phyloP scores from a whole-genome alignment of 1,140 invertebrate genomes.

The Cyphomyrmex costatus region DNA sequence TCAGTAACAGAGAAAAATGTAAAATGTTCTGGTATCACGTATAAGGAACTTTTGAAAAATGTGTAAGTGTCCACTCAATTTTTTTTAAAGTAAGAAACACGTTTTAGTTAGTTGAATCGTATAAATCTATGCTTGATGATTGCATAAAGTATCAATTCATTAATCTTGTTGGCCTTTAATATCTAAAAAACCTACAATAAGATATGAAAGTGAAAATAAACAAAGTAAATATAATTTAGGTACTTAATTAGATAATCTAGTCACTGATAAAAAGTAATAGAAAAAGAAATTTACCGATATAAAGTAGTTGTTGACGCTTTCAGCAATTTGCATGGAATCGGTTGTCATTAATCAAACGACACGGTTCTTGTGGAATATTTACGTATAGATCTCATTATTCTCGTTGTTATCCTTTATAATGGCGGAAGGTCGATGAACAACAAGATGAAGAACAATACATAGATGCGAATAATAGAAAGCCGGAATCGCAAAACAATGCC shows the following conservation, averaged over 20 bases:
- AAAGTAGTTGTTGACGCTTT: neutral
- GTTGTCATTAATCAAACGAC: neutral
- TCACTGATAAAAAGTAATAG: neutral
- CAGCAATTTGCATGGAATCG: neutral
- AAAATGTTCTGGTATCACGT: neutral
- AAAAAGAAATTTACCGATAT: neutral
- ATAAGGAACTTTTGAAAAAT: neutral
- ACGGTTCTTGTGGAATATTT: neutral
- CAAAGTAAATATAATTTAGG: neutral
- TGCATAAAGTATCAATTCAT: constrained; percentile 12
- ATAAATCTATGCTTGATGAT: neutral
- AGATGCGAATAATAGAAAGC: constrained; percentile 43
- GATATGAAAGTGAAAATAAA: neutral
- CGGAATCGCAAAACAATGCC: constrained; percentile 53
- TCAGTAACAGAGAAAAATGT: neutral
- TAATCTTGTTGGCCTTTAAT: constrained; percentile 4
- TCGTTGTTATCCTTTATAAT: neutral
- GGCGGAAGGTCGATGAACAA: constrained; percentile 19
- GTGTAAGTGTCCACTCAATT: neutral
- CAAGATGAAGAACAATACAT: constrained; percentile 40
- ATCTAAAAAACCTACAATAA: neutral
- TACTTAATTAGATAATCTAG: constrained; percentile 16
- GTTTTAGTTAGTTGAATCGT: neutral
- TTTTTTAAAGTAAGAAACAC: neutral
- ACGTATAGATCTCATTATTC: constrained; percentile 1